Conservation (phyloP, 2,797 vertebrate genomes). For the Microctenopoma steveboyesi region DNA sequence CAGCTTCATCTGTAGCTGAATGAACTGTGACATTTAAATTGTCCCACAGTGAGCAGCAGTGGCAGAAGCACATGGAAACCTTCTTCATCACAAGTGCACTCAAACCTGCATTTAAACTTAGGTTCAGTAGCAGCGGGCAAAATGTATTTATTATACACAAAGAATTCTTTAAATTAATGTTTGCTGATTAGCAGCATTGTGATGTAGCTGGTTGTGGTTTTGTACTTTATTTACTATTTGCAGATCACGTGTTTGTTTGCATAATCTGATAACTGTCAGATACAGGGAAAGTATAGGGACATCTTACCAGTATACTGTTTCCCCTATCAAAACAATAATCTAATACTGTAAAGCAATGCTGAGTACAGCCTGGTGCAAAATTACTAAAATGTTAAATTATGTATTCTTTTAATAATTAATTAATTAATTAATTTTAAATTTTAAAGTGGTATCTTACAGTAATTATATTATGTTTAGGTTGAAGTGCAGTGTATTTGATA, state of each 20-base stretch:
- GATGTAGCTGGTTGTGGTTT: background rate
- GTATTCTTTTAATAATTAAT: no score
- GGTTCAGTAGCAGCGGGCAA: background rate
- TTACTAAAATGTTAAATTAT: no score
- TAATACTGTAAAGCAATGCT: no score
- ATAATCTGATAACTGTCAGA: no score
- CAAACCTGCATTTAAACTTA: background rate
- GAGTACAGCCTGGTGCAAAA: no score
- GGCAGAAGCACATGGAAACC: background rate
- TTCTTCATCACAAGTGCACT: background rate
- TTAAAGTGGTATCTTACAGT: no score
- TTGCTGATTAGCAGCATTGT: background rate
- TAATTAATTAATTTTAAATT: no score
- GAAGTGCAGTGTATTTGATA: no score
- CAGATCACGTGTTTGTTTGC: background rate
- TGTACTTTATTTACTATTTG: background rate
- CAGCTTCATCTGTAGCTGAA: constrained; percentile 22
- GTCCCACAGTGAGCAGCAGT: background rate
- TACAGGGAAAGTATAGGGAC: background rate
- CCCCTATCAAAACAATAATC: no score
- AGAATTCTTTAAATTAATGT: background rate
- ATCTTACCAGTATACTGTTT: background rate
- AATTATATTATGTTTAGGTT: no score
- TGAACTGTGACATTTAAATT: constrained; percentile 26
- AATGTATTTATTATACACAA: background rate